Evolutionary conservation across 2,797 vertebrate species (phyloP), one percentile per base, ranked within the genome.

Genomic region (Ammospiza maritima): DNA sequence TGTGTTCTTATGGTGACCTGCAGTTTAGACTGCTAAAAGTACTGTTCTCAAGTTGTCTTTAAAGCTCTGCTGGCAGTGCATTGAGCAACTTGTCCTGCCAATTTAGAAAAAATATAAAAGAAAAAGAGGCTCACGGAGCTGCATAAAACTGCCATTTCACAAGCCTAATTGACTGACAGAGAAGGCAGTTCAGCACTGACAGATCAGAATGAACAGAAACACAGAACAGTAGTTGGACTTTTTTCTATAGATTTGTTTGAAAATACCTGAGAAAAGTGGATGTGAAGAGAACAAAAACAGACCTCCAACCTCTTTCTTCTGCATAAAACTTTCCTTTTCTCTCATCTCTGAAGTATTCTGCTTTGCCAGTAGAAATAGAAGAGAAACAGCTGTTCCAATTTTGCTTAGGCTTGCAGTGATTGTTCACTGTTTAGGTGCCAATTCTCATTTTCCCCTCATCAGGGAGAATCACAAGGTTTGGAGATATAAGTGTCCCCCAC

Each of bases 371-470:
- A 92, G 82, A 86, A 71, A 71, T 34, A 91, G 79, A 93, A 91
- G 91, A 94, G 93, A 91, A 95, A 91, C 93, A 96, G 82, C 90
- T 96, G 89, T 88, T 96, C 19, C 40, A 65, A 16, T 94, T 96
- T 75, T 95, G 40, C 82, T 93, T 83, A 56, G 54, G 56, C 26
- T 93, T 93, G 78, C 82, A 70, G 36, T 70, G 87, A 84, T 72
- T 56, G 40, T 75, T 93, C 40, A 60, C 36, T 62, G 15, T 27
- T 32, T 85, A 69, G 65, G 45, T 89, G 90, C 87, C 92, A 89
- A 30, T 91, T 89, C 66, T 69, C 26, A 40, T 85, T 95, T 62
- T 48, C 64, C 29, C 12, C 3, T 27, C 13, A 60, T 78, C 76
- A 66, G 47, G 44, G 58, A 66, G 62, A 89, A 77, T 65, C 0